phyloP scores from a whole-genome alignment of 2,113 vertebrate genomes.

The Nesogale talazaci region DNA sequence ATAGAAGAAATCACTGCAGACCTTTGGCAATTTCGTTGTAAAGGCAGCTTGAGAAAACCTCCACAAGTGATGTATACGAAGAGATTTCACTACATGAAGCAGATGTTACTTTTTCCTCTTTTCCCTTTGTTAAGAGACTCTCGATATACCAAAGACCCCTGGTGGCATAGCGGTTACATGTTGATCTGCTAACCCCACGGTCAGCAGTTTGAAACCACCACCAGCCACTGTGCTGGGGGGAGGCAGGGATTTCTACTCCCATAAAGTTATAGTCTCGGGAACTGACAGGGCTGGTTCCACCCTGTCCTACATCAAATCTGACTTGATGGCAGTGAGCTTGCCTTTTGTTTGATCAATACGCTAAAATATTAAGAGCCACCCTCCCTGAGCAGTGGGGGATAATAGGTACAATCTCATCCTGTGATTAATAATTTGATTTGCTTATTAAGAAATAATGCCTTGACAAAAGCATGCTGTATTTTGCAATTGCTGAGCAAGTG shows the following conservation, averaged over 20 bases:
- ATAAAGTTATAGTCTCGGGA: too few relatives aligned
- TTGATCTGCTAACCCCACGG: too few relatives aligned
- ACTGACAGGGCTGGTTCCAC: too few relatives aligned
- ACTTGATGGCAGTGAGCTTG: too few relatives aligned
- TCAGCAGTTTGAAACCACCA: too few relatives aligned
- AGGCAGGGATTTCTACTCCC: too few relatives aligned
- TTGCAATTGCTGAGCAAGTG: background rate
- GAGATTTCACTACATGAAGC: background rate
- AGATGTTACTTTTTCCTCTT: background rate
- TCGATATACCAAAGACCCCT: background rate
- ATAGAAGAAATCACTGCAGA: background rate
- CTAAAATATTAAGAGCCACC: background rate
- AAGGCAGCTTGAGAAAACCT: background rate
- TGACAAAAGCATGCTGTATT: background rate
- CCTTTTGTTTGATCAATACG: background rate
- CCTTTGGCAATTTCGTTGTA: too few relatives aligned
- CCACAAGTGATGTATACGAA: background rate
- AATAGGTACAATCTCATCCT: background rate
- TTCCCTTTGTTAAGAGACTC: background rate
- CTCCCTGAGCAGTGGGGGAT: background rate
- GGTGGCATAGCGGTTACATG: too few relatives aligned
- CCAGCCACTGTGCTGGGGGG: too few relatives aligned
- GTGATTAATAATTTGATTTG: conserved; percentile 3
- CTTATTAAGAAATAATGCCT: background rate
- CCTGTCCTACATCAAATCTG: too few relatives aligned